These are phyloP conservation scores for Heliconius aoede DNA, from an alignment of 2,888 invertebrate genomes.

Conservation along the genomic window DNA sequence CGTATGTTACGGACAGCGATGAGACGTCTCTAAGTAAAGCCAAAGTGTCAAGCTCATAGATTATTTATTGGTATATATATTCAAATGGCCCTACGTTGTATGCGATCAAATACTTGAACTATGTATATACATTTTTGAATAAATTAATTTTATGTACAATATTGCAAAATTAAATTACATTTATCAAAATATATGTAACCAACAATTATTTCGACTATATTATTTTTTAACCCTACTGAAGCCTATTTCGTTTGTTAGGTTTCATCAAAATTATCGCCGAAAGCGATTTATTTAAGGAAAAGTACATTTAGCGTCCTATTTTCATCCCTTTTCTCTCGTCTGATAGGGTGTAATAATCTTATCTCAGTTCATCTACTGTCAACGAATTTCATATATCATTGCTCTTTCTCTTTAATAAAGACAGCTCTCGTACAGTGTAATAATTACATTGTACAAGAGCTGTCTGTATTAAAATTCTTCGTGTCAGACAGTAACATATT, in stretches of 20 bases:
- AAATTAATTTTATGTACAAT: too few species aligned
- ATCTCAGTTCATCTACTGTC: conserved; percentile 23
- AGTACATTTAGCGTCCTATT: conserved; percentile 40
- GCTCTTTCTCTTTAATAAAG: too few species aligned
- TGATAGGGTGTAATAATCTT: conserved; percentile 17
- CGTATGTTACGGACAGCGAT: too few species aligned
- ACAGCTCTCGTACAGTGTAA: too few species aligned
- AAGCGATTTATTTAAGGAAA: conserved; percentile 35
- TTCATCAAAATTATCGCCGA: conserved; percentile 20
- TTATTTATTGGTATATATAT: too few species aligned
- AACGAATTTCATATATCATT: conserved; percentile 14
- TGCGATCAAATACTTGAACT: too few species aligned
- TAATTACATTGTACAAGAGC: background rate
- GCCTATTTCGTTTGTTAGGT: conserved; percentile 3
- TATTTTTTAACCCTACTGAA: background rate
- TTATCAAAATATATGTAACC: background rate
- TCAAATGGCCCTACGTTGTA: too few species aligned
- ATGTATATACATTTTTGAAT: too few species aligned
- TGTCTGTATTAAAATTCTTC: background rate
- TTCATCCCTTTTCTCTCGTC: conserved; percentile 31
- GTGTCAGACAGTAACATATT: background rate
- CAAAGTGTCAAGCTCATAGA: too few species aligned
- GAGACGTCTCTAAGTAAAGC: too few species aligned
- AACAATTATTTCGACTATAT: background rate
- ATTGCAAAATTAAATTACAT: background rate